Conservation (phyloP, 53 echinoderm and acorn worm species). For the Zoroaster sp. region DNA sequence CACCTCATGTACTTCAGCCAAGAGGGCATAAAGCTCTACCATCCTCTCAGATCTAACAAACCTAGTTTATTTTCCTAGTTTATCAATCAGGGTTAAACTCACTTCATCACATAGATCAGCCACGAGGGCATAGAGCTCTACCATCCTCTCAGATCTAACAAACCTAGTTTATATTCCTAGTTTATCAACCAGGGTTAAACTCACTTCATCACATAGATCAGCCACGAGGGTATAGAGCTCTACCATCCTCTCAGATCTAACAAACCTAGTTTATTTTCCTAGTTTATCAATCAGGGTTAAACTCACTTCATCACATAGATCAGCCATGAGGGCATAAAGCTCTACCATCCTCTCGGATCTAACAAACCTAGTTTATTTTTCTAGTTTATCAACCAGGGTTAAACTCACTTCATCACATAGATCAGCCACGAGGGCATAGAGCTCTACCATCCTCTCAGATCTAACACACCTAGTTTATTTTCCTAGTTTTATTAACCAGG, state of each 20-base stretch:
- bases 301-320: not conserved
- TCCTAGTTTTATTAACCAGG: not conserved
- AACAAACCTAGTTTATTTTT: not conserved
- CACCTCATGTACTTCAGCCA: not conserved
- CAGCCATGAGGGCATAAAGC: not conserved
- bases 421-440: not conserved
- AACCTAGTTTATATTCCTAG: not conserved
- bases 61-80: not conserved
- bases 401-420: not conserved
- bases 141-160: not conserved
- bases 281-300: slow-evolving; percentile 9
- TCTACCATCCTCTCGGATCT: not conserved
- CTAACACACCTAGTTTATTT: not conserved
- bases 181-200: too few species aligned
- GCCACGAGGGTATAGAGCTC: not conserved
- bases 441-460: not conserved
- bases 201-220: not conserved
- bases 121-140: not conserved
- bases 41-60: not conserved
- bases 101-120: not conserved
- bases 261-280: not conserved
- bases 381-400: not conserved
- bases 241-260: not conserved
- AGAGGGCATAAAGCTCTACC: not conserved
- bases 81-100: not conserved